Evolutionary conservation across 2,113 vertebrate species (phyloP), one percentile per base, ranked within the genome.

Genomic region (Sula dactylatra): DNA sequence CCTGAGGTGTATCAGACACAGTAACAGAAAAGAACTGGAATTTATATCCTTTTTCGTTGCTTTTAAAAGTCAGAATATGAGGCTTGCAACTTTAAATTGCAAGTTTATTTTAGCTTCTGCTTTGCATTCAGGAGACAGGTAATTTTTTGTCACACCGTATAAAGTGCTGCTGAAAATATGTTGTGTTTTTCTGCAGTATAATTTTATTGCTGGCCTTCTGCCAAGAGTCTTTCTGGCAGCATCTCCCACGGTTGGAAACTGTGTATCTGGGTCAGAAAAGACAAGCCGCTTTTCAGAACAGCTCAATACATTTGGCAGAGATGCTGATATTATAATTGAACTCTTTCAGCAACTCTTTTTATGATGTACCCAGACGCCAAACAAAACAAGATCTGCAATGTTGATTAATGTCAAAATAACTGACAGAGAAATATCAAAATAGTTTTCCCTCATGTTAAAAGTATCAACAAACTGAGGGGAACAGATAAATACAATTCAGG

Each of bases 251-350:
- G 96, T 93, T 97, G 97, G 96, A 98, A 98, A 97, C 94, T 96
- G 76, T 97, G 94, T 97, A 98, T 98, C 95, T 98, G 97, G 98
- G 97, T 98, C 98, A 98, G 94, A 97, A 97, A 94, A 98, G 95
- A 98, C 96, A 98, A 97, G 96, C 80, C 88, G 97, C 97, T 98
- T 98, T 98, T 97, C 94, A 98, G 91, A 97, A 96, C 94, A 96
- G 94, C 93, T 97, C 95, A 96, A 88, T 97, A 96, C 95, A 92
- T 96, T 97, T 97, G 96, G 97, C 97, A 97, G 95, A 96, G 97
- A 73, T 92, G 93, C 97, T 96, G 85, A 94, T 98, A 97, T 92
- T 97, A 94, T 97, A 98, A 97, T 95, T 97, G 90, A 97, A 96
- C 90, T 95, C 93, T 97, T 98, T 97, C 94, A 97, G 88, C 97